A percentile compares a stretch with the other conserved stretches of the same genome.
Conservation (phyloP, 2,113 vertebrate species). For the Rutilus rutilus region DNA sequence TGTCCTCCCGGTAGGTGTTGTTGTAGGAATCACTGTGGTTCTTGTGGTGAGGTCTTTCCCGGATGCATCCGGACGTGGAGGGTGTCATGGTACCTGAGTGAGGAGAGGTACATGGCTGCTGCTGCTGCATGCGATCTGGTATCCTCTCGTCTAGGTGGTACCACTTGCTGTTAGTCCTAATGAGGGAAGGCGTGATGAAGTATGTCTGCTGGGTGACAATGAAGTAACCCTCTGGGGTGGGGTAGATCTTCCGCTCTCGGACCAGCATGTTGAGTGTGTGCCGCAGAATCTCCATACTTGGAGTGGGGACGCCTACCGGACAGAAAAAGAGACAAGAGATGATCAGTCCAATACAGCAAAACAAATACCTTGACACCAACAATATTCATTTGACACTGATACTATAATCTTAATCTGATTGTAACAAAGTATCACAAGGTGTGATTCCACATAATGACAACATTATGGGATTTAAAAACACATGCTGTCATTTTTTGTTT, state of each 20-base stretch:
- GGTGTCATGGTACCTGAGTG: constrained; percentile 91
- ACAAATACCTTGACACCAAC: background rate
- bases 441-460: background rate
- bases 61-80: constrained; percentile 89
- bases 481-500: background rate
- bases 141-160: constrained; percentile 97
- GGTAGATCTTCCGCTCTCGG: constrained; percentile 97
- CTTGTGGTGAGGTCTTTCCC: constrained; percentile 89
- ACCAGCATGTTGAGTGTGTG: constrained; percentile 96
- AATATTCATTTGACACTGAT: background rate
- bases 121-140: constrained; percentile 85
- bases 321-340: constrained; percentile 43
- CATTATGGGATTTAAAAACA: background rate
- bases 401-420: constrained; percentile 4
- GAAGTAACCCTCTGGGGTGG: constrained; percentile 95
- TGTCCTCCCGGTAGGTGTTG: constrained; percentile 89
- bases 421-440: background rate
- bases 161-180: constrained; percentile 98
- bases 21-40: constrained; percentile 93
- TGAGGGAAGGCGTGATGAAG: constrained; percentile 97
- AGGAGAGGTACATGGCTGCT: constrained; percentile 89
- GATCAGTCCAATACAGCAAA: constrained; percentile 8
- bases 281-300: constrained; percentile 93
- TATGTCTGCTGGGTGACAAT: constrained; percentile 98
- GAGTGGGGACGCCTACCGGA: constrained; percentile 90